These are phyloP conservation scores for Ptyas mucosa DNA, from an alignment of 2,113 vertebrate genomes.

Conservation along the genomic window DNA sequence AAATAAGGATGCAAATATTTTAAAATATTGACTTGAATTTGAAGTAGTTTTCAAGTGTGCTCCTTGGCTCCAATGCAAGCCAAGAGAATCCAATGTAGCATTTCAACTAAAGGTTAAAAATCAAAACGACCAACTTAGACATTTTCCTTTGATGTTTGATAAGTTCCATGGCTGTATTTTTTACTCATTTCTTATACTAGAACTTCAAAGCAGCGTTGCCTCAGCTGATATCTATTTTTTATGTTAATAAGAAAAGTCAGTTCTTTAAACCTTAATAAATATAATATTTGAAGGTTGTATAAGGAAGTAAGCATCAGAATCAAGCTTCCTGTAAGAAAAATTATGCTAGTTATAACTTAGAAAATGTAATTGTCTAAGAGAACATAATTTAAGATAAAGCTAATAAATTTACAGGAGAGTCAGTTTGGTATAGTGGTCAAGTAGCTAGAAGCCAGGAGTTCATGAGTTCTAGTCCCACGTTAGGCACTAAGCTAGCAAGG, in stretches of 20 bases:
- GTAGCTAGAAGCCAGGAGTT: not conserved
- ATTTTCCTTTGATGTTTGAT: conserved; percentile 45
- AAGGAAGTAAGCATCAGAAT: not conserved
- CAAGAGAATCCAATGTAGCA: not conserved
- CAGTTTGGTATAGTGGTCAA: not conserved
- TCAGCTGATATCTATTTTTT: not conserved
- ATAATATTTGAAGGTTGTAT: not conserved
- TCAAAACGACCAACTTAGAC: conserved; percentile 33
- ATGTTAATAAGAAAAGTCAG: not conserved
- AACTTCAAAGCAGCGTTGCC: not conserved
- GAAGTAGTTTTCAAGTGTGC: not conserved
- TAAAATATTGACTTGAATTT: not conserved
- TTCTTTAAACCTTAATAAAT: not conserved
- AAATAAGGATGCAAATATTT: conserved; percentile 21
- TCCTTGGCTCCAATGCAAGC: not conserved
- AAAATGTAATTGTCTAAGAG: not conserved
- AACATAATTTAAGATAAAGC: not conserved
- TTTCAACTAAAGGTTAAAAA: not conserved
- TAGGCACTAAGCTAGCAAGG: not conserved
- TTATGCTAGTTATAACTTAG: not conserved
- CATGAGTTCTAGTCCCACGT: not conserved
- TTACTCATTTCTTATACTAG: not conserved
- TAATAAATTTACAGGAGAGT: not conserved
- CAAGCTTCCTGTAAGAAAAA: not conserved
- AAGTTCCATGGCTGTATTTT: not conserved